Conservation (phyloP, 2,113 vertebrate species). For the Nesospiza acunhae region DNA sequence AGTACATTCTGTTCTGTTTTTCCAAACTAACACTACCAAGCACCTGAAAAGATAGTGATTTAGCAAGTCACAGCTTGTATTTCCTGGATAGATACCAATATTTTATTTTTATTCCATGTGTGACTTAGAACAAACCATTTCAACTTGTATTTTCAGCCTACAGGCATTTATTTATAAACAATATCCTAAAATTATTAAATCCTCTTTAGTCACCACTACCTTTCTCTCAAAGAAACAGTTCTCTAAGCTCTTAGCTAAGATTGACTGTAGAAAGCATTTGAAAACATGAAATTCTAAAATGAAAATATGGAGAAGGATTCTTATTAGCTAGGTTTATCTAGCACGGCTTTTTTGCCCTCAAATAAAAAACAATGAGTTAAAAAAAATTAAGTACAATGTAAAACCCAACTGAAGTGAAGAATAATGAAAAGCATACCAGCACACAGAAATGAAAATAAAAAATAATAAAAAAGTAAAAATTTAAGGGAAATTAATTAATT, state of each 20-base stretch:
- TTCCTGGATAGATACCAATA: neutral
- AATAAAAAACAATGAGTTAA: neutral
- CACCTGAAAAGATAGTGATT: neutral
- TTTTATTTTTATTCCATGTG: conserved; percentile 5
- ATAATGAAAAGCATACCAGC: neutral
- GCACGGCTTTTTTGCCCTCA: neutral
- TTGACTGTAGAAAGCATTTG: neutral
- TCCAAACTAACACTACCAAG: neutral
- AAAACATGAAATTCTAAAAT: neutral
- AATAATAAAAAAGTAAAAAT: neutral
- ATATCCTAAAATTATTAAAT: neutral
- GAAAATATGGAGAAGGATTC: neutral
- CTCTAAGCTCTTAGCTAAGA: neutral
- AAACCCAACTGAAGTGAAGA: neutral
- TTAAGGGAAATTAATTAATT: neutral
- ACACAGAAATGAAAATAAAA: neutral
- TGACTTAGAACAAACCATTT: conserved; percentile 19
- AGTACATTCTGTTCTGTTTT: neutral
- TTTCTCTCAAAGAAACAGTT: neutral
- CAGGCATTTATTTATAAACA: neutral
- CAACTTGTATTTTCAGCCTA: neutral
- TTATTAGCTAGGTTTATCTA: neutral
- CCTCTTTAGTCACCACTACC: neutral
- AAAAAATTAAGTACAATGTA: neutral
- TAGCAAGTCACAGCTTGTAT: conserved; percentile 31